Base-by-base conservation (phyloP, 2,888 invertebrate genomes). In the Boloria selene region DNA sequence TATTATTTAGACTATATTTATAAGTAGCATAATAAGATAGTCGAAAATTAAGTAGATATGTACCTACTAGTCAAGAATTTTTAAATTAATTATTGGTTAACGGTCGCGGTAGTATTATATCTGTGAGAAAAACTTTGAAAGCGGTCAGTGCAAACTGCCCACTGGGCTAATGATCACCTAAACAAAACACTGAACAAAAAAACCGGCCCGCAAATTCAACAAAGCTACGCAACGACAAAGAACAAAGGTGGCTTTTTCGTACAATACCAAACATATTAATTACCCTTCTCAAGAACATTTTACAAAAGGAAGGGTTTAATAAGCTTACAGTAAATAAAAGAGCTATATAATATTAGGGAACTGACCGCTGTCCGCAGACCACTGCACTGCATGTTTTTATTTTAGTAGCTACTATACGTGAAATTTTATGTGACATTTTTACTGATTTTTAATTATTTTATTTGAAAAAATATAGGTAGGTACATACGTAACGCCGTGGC, bases 301-400 rank as follows among this genome's bases (percentile, higher is more conserved):
- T 73, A 86, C 86, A 86, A 87, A 79, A 71, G 81, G 82, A 86
- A 81, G 90, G 90, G 89, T 91, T 90, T 90, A 90, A 90, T 90
- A 90, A 84, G 88, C 86, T 89, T 86, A 84, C 75, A 83, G 87
- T 88, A 89, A 90, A 91, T 90, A 91, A 86, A 88, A 84, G 81
- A 81, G 73, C 73, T 80, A 81, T 86, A 86, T 56, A 56, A 56
- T 83, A 82, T 75, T 70, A 72, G 72, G 71, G 78, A 73, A 85
- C 82, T 90, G 90, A 87, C 90, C 89, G 78, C 80, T 88, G 87
- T 79, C 82, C 86, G 76, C 74, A 80, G 77, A 75, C 79, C 80
- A 76, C 74, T 74, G 71, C 71, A 64, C 74, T 22, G 22, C 22
- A 22, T 22, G 22, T 70, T 80, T 58, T 22, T 72, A 75, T 71